Evolutionary conservation across 2,113 vertebrate species (phyloP), one percentile per base, ranked within the genome.

Genomic region (Myrmecophaga tridactyla): DNA sequence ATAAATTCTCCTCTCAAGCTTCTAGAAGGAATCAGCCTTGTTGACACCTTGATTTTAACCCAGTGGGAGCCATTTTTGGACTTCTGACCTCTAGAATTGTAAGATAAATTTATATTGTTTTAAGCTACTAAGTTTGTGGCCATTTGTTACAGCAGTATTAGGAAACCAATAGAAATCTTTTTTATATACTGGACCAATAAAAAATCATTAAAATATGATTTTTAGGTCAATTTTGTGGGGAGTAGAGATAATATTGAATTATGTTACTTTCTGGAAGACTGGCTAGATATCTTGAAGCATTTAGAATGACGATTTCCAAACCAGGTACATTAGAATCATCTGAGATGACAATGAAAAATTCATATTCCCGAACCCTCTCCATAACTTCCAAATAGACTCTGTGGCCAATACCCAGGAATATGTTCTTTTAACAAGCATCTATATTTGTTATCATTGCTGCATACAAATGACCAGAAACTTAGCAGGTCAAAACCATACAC

Each of bases 201-300:
- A 92, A 89, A 96, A 77, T 72, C 63, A 60, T 63, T 81, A 69
- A 86, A 92, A 82, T 86, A 31, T 82, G 77, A 62, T 23, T 48
- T 51, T 88, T 76, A 72, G 27, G 46, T 83, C 69, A 86, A 41
- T 86, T 90, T n/a, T 65, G 7, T 80, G 51, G 39, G 29, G 75
- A 65, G 1, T 36, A 67, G 89, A 95, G 92, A 77, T 81, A 86
- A 85, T 36, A 76, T n/a, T 77, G 53, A 95, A 53, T 89, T 94
- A 85, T 58, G 7, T 46, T 77, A 97, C n/a, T 77, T 86, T 70
- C 92, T 73, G 60, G 48, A 53, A 73, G 39, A 29, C 11, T 67
- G 48, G 58, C 20, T 82, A 58, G n/a, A 67, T 91, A 73, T 43
- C 39, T 34, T 20, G 75, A 23, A 75, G 82, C 39, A 82, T 82